Conservation (phyloP, 1,140 invertebrate species). For the Scaptomyza pallida region DNA sequence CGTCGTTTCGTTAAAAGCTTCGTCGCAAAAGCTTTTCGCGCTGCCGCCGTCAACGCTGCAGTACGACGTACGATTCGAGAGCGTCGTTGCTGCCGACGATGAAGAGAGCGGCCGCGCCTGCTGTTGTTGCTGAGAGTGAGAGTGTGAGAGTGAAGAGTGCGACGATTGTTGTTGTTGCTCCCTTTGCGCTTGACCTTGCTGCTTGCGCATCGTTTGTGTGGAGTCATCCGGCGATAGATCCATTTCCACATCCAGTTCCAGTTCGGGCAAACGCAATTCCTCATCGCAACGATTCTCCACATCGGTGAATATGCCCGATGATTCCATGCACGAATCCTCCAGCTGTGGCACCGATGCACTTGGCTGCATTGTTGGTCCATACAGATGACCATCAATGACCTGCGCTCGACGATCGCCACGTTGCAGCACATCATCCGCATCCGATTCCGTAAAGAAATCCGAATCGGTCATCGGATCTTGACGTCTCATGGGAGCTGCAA, state of each 20-base stretch:
- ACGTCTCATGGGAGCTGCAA: slow-evolving; percentile 83
- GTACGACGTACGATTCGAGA: slow-evolving; percentile 82
- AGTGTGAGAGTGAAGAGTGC: slow-evolving; percentile 11
- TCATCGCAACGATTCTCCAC: slow-evolving; percentile 88
- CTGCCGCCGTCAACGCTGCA: slow-evolving; percentile 80
- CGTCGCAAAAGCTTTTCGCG: slow-evolving; percentile 75
- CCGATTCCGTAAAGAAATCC: slow-evolving; percentile 94
- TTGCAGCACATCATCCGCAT: slow-evolving; percentile 91
- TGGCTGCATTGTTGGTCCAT: slow-evolving; percentile 86
- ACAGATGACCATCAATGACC: slow-evolving; percentile 93
- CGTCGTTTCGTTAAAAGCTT: slow-evolving; percentile 65
- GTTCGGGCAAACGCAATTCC: slow-evolving; percentile 71
- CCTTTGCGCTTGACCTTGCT: slow-evolving; percentile 69
- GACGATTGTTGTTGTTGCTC: slow-evolving; percentile 44
- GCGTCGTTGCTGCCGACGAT: slow-evolving; percentile 69
- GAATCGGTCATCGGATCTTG: slow-evolving; percentile 94
- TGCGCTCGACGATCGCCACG: slow-evolving; percentile 89
- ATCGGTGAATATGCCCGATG: slow-evolving; percentile 93
- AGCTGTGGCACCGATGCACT: slow-evolving; percentile 84
- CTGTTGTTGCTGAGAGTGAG: slow-evolving; percentile 25
- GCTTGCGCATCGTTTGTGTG: slow-evolving; percentile 82
- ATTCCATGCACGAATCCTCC: slow-evolving; percentile 91
- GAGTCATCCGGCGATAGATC: slow-evolving; percentile 87
- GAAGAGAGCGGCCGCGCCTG: slow-evolving; percentile 68
- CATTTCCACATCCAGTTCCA: slow-evolving; percentile 55